These are phyloP conservation scores for Globodera ellingtonae DNA, from an alignment of 1,140 invertebrate genomes.

Conservation along the genomic window DNA sequence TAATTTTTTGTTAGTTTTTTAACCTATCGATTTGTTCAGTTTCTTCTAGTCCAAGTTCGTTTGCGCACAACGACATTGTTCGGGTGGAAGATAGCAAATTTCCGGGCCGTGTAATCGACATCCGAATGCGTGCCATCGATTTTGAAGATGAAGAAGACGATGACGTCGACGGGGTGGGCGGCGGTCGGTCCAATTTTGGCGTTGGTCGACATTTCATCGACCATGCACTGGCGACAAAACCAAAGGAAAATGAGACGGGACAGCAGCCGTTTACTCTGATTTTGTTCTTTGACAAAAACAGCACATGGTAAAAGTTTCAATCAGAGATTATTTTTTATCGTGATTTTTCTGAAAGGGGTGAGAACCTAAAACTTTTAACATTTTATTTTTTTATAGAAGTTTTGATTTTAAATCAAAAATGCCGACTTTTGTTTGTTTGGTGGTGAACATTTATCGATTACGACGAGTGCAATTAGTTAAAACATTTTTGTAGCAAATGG, in stretches of 20 bases:
- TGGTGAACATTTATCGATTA: too few relatives aligned
- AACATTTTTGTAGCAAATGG: slow-evolving; percentile 1
- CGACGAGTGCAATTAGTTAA: neutral
- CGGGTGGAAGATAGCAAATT: slow-evolving; percentile 25
- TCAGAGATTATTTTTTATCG: too few relatives aligned
- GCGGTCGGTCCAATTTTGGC: neutral
- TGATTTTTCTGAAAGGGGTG: neutral
- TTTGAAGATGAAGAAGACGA: slow-evolving; percentile 8
- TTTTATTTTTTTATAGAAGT: neutral
- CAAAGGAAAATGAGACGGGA: neutral
- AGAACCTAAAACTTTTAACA: neutral
- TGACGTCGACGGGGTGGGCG: neutral
- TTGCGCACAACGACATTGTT: slow-evolving; percentile 47
- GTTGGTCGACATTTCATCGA: slow-evolving; percentile 24
- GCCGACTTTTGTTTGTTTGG: too few relatives aligned
- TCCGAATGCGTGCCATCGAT: slow-evolving; percentile 27
- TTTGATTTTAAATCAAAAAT: neutral
- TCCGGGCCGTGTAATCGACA: slow-evolving; percentile 43
- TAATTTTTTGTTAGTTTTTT: neutral
- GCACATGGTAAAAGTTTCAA: slow-evolving; percentile 22
- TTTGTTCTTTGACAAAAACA: slow-evolving; percentile 27
- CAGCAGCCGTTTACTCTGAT: slow-evolving; percentile 16
- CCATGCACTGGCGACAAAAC: slow-evolving; percentile 25
- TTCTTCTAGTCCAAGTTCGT: slow-evolving; percentile 32
- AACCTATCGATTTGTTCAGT: slow-evolving; percentile 18